Conservation (phyloP, 2,113 vertebrate genomes). For the Proteles cristata region DNA sequence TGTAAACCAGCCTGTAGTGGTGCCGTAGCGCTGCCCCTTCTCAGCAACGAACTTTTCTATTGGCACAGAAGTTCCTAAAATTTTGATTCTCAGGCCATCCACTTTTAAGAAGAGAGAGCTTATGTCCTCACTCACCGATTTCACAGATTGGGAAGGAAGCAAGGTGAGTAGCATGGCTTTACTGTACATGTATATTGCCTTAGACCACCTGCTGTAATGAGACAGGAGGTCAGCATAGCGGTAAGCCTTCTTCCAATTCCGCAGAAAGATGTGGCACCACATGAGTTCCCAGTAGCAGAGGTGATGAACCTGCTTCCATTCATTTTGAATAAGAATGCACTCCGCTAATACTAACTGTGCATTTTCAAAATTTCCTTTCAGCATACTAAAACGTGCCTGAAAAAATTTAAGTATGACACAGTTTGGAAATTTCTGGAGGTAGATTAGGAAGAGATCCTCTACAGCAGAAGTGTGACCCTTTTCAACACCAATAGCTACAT, state of each 20-base stretch:
- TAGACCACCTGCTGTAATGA: constrained; percentile 92
- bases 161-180: constrained; percentile 91
- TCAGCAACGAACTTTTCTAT: constrained; percentile 72
- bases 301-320: constrained; percentile 93
- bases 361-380: constrained; percentile 89
- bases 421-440: constrained; percentile 90
- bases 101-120: constrained; percentile 85
- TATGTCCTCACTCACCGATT: constrained; percentile 85
- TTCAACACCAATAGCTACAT: constrained; percentile 86
- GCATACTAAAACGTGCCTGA: constrained; percentile 87
- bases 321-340: constrained; percentile 89
- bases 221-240: constrained; percentile 87
- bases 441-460: constrained; percentile 88
- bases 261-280: constrained; percentile 91
- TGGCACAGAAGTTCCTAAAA: constrained; percentile 69
- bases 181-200: constrained; percentile 90
- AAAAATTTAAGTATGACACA: constrained; percentile 92
- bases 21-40: constrained; percentile 69
- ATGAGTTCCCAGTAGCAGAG: constrained; percentile 95
- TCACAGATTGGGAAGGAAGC: constrained; percentile 86
- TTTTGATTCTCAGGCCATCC: constrained; percentile 59
- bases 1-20: constrained; percentile 57
- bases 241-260: constrained; percentile 90
- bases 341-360: constrained; percentile 87
- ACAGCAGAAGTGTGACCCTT: background rate